Evolutionary conservation across 2,888 invertebrate genomes (phyloP), one percentile per base, ranked within the genome.

Genomic region (Masnerella sp.): DNA sequence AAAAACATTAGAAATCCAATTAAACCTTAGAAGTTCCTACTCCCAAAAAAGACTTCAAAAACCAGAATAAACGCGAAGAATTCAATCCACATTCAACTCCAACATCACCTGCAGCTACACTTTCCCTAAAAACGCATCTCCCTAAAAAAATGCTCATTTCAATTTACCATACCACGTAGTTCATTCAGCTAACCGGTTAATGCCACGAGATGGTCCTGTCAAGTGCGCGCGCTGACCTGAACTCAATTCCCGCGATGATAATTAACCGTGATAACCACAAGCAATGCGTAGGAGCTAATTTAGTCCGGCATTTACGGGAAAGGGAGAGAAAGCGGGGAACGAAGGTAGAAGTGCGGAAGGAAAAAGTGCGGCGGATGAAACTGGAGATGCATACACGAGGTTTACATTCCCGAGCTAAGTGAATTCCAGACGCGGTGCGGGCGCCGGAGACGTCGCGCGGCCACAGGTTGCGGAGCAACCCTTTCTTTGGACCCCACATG

Each of bases 331-430:
- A 58, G 47, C 54, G 22, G 67, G 72, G n/a, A 25, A 47, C 28
- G 36, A 69, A 40, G 28, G 62, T 75, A 68, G 72, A 62, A 54
- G 47, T 18, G 34, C 42, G 52, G 14, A 49, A 36, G 38, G 36
- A n/a, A n/a, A n/a, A n/a, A n/a, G n/a, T n/a, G n/a, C n/a, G 2
- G 11, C 25, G 12, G 52, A 40, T 52, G 54, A 54, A 72, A 67
- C 67, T 67, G 64, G 59, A 69, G 43, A 74, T 62, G 58, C 58
- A 34, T 58, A 82, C 82, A 83, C 79, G 83, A 79, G 79, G 73
- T 76, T 80, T 76, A 82, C 85, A 86, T 86, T 85, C 86, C 79
- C 68, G 68, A 76, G 79, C 80, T 85, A 85, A 85, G 85, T 85
- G 85, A 84, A 85, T 85, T 85, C 84, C 84, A 61, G 65, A 75